Conservation (phyloP, 2,797 vertebrate species). For the Anguilla anguilla region DNA sequence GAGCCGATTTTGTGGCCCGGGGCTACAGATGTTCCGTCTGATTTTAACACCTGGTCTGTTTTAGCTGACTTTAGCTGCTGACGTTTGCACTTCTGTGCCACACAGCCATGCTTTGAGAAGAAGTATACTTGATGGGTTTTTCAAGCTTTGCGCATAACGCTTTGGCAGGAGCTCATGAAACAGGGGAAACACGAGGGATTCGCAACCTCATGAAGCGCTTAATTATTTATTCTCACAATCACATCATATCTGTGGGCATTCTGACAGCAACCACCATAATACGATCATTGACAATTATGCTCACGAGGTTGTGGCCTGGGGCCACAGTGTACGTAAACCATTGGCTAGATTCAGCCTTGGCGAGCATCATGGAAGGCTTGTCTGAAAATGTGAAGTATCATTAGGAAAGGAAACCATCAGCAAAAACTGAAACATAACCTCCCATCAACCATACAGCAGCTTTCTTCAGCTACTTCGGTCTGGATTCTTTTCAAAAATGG, state of each 20-base stretch:
- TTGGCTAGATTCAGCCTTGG: not conserved
- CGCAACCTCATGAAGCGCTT: not conserved
- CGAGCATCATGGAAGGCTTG: not conserved
- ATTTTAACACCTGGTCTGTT: not conserved
- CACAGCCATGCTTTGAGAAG: not conserved
- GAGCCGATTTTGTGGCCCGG: too few relatives aligned
- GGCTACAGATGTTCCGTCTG: not conserved
- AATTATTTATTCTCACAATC: constrained; percentile 2
- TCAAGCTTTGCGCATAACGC: not conserved
- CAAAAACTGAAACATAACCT: not conserved
- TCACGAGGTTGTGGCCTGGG: not conserved
- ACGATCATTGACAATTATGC: not conserved
- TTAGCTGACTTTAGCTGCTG: not conserved
- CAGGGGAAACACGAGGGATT: not conserved
- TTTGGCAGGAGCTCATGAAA: not conserved
- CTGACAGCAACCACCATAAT: not conserved
- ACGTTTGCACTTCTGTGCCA: not conserved
- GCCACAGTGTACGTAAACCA: not conserved
- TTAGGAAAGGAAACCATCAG: not conserved
- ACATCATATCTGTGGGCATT: not conserved
- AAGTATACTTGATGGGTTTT: not conserved
- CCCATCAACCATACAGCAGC: not conserved
- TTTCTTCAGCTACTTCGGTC: not conserved
- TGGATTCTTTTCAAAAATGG: not conserved
- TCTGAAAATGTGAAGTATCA: not conserved